These are phyloP conservation scores for Halichondria panicea DNA, from an alignment of 37 sponge, comb jelly and placozoan genomes.

Conservation along the genomic window DNA sequence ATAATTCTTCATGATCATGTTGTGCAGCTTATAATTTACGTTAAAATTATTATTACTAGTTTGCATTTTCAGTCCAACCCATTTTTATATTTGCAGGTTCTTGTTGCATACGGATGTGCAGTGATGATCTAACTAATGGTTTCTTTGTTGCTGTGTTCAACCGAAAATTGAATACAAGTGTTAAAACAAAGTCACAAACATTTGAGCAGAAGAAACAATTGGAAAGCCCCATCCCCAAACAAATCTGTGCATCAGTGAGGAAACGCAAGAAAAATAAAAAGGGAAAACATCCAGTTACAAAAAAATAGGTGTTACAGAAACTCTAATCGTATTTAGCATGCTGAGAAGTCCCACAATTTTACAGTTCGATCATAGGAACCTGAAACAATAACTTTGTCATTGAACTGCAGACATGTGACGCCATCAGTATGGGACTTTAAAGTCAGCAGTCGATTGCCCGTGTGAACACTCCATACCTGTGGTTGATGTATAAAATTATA, in stretches of 20 bases:
- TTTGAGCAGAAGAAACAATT: neutral
- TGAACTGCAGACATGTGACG: conserved; percentile 98
- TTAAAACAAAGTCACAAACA: neutral
- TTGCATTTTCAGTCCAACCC: neutral
- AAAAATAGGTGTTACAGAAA: neutral
- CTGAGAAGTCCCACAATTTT: conserved; percentile 97
- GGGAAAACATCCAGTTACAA: neutral
- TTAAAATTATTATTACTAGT: no score
- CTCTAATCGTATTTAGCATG: conserved; percentile 46
- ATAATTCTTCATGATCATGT: no score
- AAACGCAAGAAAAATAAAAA: neutral
- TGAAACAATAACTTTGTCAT: conserved; percentile 94
- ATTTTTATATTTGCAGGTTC: conserved; percentile 14
- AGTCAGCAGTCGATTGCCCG: conserved; percentile 88
- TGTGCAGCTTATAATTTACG: no score
- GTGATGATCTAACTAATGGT: conserved; percentile 77
- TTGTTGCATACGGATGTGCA: conserved; percentile 54
- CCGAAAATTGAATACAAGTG: conserved; percentile 19
- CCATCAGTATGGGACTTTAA: conserved; percentile 97
- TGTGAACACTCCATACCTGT: conserved; percentile 92
- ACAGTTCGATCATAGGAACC: conserved; percentile 98
- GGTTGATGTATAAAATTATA: neutral
- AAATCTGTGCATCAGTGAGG: neutral
- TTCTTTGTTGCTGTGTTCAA: conserved; percentile 92
- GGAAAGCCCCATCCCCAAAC: neutral